phyloP scores from a whole-genome alignment of 2,113 vertebrate genomes.

The Isurus oxyrinchus region DNA sequence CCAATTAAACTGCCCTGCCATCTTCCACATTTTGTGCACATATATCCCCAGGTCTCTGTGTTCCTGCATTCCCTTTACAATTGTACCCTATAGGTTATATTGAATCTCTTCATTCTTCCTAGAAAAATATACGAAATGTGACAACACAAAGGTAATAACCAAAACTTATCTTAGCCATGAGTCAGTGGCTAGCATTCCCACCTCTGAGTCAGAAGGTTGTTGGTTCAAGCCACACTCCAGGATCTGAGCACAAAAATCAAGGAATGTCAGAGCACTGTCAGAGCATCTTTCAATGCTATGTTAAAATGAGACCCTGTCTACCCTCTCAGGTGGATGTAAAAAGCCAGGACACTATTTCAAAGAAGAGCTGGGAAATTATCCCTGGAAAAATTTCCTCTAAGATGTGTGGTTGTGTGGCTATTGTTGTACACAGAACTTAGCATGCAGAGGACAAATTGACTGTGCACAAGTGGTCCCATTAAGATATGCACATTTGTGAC shows the following conservation, averaged over 20 bases:
- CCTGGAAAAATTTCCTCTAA: too few species aligned
- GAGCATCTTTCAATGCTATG: not conserved
- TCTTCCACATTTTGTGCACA: not conserved
- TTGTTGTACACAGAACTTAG: not conserved
- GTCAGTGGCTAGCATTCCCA: not conserved
- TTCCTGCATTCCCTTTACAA: not conserved
- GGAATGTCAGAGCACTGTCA: not conserved
- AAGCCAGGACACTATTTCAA: not conserved
- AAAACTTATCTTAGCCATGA: not conserved
- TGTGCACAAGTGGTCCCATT: not conserved
- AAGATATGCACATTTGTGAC: not conserved
- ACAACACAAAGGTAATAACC: not conserved
- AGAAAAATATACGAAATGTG: not conserved
- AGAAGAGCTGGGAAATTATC: too few species aligned
- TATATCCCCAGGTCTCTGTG: not conserved
- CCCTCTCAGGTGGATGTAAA: not conserved
- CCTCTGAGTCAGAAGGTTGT: not conserved
- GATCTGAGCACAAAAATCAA: not conserved
- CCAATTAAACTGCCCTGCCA: not conserved
- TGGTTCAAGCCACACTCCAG: not conserved
- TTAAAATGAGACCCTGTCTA: not conserved
- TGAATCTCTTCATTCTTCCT: not conserved
- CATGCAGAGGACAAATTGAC: not conserved
- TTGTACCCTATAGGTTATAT: not conserved
- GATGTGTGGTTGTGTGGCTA: too few species aligned